Base-by-base conservation (phyloP, 2,113 vertebrate species). In the Meleagris gallopavo region DNA sequence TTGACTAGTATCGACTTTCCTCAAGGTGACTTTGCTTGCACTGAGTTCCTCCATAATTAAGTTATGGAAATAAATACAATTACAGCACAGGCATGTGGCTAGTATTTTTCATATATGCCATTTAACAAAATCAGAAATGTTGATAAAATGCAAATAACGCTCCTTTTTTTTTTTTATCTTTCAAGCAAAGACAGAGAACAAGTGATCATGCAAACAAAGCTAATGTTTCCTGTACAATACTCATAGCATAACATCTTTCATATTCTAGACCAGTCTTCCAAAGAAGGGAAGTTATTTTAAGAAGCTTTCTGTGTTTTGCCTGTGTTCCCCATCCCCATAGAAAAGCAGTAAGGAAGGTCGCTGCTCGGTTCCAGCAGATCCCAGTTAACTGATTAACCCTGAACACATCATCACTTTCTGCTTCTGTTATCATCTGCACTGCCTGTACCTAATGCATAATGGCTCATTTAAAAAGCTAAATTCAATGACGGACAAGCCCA, bases 191-290 rank as follows among this genome's bases (percentile, higher is more conserved):
- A 36, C 57, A 54, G 12, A 69, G 34, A 70, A 45, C 62, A 71
- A 48, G 20, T 3, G 12, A 41, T 11, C 27, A n/a, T 17, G 17
- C 57, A 76, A 64, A 60, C 13, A 69, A 66, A 65, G 32, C 14
- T 27, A 54, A 24, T 10, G 14, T 12, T 72, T 30, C n/a, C 72
- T 32, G 19, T 30, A 41, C 52, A 69, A n/a, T 19, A 48, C 21
- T 3, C 0, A 12, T 3, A 52, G 3, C 6, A 40, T 14, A 4
- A 4, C 17, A 18, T 10, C 17, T 15, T 65, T 25, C 32, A 19
- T 55, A 54, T 29, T 76, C 30, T 30, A 50, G 38, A 64, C 22
- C 62, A 58, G 14, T 3, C 38, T 70, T 25, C 3, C 1, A 2
- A 54, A 78, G 46, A 45, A 45, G 11, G 20, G 14, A 32, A 29